Evolutionary conservation across 2,113 vertebrate species (phyloP).

Genomic region (Hydropotes inermis): DNA sequence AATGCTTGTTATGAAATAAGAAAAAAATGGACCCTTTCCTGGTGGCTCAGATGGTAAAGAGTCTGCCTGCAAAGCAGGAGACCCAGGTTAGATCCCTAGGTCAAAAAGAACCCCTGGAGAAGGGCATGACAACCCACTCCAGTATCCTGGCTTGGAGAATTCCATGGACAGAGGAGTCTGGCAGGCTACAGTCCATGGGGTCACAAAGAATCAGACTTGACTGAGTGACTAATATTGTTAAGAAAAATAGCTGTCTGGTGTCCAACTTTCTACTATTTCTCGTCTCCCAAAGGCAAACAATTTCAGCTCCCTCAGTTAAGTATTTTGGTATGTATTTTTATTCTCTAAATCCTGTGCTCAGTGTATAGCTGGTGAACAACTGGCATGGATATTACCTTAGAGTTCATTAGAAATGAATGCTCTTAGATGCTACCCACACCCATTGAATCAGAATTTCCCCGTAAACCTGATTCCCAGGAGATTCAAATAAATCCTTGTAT

Average conservation of each 20-base stretch:
- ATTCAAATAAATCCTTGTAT: neutral
- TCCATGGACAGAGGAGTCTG: neutral
- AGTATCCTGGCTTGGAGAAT: neutral
- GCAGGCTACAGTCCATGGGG: neutral
- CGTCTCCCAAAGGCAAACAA: neutral
- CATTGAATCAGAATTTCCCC: neutral
- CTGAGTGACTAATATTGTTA: neutral
- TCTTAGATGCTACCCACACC: neutral
- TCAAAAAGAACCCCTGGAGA: neutral
- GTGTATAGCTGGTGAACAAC: neutral
- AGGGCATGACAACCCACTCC: neutral
- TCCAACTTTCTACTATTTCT: neutral
- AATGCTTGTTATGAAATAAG: neutral
- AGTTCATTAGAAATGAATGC: neutral
- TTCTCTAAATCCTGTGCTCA: neutral
- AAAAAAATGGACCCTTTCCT: neutral
- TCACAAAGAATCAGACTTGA: neutral
- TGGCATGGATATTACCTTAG: neutral
- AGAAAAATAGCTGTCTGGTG: neutral
- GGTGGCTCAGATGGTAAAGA: neutral
- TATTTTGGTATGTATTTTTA: neutral
- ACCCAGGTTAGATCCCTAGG: neutral
- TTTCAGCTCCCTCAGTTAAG: neutral
- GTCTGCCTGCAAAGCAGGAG: neutral
- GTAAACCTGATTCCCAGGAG: neutral